phyloP scores from a whole-genome alignment of 1,140 invertebrate species.

The Drosophila lowei region DNA sequence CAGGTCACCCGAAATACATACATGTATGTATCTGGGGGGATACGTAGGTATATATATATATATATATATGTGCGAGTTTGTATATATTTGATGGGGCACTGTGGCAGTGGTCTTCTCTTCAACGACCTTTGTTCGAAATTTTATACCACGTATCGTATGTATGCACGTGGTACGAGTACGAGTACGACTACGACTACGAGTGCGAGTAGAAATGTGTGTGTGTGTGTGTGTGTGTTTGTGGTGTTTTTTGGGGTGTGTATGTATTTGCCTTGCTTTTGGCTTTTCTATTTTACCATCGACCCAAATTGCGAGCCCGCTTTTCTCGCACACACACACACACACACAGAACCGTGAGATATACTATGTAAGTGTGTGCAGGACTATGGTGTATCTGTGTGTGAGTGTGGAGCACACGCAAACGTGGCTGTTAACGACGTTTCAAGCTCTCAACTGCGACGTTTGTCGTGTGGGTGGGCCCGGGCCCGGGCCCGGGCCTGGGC shows the following conservation, averaged over 20 bases:
- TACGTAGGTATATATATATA: constrained; percentile 1
- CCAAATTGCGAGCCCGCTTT: constrained; percentile 73
- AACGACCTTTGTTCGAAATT: constrained; percentile 77
- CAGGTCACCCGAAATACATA: constrained; percentile 23
- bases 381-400: constrained; percentile 11
- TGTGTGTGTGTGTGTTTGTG: constrained; percentile 20
- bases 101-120: constrained; percentile 57
- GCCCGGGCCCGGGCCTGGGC: not conserved
- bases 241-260: constrained; percentile 14
- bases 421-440: constrained; percentile 77
- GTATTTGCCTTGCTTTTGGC: constrained; percentile 72
- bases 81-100: constrained; percentile 51
- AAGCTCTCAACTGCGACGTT: constrained; percentile 57
- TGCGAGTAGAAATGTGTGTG: not conserved
- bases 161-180: not conserved
- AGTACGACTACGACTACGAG: not conserved
- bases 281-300: constrained; percentile 81
- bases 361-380: constrained; percentile 23
- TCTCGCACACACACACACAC: constrained; percentile 27
- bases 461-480: constrained; percentile 41
- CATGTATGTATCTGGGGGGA: not conserved
- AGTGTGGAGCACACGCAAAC: constrained; percentile 66
- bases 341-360: constrained; percentile 38
- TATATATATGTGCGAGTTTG: constrained; percentile 13
- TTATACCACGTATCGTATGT: constrained; percentile 31